These are phyloP conservation scores for Hermaeophaga mercurialis DNA, from an alignment of 2,888 invertebrate species.

Conservation along the genomic window DNA sequence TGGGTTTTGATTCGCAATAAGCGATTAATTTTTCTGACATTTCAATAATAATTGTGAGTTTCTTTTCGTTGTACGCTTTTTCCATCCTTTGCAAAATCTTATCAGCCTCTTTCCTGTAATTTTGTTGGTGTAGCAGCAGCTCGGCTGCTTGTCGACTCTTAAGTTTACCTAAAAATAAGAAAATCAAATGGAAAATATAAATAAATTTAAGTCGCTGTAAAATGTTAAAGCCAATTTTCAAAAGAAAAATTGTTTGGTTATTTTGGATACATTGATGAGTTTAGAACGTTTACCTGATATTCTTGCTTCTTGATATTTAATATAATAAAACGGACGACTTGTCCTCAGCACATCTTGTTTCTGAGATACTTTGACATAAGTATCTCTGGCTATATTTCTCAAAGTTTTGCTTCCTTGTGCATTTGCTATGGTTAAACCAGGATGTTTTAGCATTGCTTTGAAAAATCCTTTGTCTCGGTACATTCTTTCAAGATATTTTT, in stretches of 20 bases:
- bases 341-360: conserved; percentile 57
- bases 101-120: conserved; percentile 52
- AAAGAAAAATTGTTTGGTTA: not conserved
- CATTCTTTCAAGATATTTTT: conserved; percentile 56
- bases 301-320: conserved; percentile 52
- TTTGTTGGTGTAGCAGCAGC: conserved; percentile 47
- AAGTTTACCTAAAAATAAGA: conserved; percentile 41
- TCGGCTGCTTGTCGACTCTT: conserved; percentile 47
- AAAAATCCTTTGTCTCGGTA: conserved; percentile 57
- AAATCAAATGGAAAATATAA: not conserved
- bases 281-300: conserved; percentile 43
- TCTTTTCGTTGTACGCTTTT: conserved; percentile 43
- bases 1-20: conserved; percentile 54
- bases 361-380: conserved; percentile 48
- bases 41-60: conserved; percentile 40
- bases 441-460: conserved; percentile 47
- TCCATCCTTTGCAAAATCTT: conserved; percentile 51
- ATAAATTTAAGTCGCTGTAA: not conserved
- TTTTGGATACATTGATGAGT: too few species aligned
- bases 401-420: conserved; percentile 49
- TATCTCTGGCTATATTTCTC: conserved; percentile 44
- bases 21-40: conserved; percentile 54
- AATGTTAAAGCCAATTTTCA: not conserved
- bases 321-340: conserved; percentile 57
- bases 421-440: conserved; percentile 53